phyloP scores from a whole-genome alignment of 2,888 invertebrate species.

The Drosophila algonquin region DNA sequence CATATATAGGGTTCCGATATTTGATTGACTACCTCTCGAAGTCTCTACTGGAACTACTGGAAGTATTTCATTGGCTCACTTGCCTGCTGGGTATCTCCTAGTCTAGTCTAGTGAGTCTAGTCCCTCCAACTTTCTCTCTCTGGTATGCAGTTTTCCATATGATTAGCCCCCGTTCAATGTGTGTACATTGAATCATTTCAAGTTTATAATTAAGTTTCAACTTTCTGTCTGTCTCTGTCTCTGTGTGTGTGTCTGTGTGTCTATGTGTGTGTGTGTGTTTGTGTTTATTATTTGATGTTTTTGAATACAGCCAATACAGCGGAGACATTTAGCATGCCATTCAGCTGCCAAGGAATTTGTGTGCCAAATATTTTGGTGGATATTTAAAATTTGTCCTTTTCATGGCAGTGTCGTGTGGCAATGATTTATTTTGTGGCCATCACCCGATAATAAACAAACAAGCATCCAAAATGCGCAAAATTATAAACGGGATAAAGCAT shows the following conservation, averaged over 20 bases:
- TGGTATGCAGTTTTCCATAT: constrained; percentile 14
- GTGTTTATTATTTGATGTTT: not conserved
- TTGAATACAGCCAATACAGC: not conserved
- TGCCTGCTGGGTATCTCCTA: not conserved
- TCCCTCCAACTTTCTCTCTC: not conserved
- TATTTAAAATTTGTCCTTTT: not conserved
- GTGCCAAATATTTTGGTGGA: not conserved
- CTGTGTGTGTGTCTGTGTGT: no score
- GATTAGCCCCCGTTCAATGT: constrained; percentile 33
- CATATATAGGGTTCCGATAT: no score
- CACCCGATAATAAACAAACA: constrained; percentile 26
- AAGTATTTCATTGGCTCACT: no score
- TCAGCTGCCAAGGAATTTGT: not conserved
- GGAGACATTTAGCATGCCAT: not conserved
- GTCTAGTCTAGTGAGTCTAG: not conserved
- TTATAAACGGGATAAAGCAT: constrained; percentile 6
- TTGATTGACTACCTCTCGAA: no score
- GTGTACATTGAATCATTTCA: constrained; percentile 5
- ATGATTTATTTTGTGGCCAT: constrained; percentile 32
- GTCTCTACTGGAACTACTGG: no score
- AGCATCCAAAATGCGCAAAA: constrained; percentile 6
- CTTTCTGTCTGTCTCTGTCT: not conserved
- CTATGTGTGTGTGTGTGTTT: not conserved
- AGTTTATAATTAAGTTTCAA: constrained; percentile 39
- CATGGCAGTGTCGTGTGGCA: not conserved